A percentile compares a stretch with the other conserved stretches of the same genome.
These are phyloP conservation scores for Silurus meridionalis DNA, from an alignment of 2,113 vertebrate species.

Conservation along the genomic window DNA sequence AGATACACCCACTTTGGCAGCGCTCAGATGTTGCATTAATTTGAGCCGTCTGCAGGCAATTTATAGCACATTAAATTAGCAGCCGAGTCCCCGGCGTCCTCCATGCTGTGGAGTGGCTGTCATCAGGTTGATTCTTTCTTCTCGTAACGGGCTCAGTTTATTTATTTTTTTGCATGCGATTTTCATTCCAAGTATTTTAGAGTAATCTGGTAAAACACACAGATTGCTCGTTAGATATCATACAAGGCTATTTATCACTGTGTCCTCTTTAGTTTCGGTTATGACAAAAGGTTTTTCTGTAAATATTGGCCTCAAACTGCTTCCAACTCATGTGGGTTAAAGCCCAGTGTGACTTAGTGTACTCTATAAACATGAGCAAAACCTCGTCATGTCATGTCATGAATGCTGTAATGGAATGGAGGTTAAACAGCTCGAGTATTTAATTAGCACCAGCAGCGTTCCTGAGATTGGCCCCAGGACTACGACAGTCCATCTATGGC, in stretches of 20 bases:
- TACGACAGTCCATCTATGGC: not conserved
- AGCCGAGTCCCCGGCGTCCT: constrained; percentile 43
- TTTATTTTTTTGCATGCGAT: not conserved
- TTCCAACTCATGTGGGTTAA: not conserved
- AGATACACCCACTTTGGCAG: constrained; percentile 50
- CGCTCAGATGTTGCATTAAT: constrained; percentile 51
- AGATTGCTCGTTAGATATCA: not conserved
- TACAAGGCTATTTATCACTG: not conserved
- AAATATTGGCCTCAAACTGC: not conserved
- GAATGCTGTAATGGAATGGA: not conserved
- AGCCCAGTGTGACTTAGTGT: not conserved
- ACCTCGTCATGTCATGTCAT: not conserved
- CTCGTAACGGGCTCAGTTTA: not conserved
- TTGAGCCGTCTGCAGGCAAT: constrained; percentile 45
- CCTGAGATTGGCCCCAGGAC: not conserved
- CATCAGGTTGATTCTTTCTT: not conserved
- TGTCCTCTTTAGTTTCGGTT: not conserved
- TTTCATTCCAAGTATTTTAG: not conserved
- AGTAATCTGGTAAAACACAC: not conserved
- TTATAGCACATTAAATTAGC: constrained; percentile 52
- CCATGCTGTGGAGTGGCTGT: not conserved
- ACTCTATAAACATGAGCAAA: not conserved
- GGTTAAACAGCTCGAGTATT: not conserved
- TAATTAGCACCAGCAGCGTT: not conserved
- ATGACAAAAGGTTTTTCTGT: not conserved